These are phyloP conservation scores for Zygogramma bicolorata DNA, from an alignment of 2,888 invertebrate species.

Conservation along the genomic window DNA sequence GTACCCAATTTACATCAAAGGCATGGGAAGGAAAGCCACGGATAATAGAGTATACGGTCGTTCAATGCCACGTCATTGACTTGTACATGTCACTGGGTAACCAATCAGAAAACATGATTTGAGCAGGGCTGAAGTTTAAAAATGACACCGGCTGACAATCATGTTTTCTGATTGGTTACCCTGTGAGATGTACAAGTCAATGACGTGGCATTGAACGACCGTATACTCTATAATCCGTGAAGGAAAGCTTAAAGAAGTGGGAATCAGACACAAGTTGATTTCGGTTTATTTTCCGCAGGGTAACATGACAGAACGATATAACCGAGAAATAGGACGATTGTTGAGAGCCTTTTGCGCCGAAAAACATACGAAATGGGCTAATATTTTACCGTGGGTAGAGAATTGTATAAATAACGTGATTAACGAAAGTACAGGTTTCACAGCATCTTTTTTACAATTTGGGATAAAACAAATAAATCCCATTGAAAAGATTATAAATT, in stretches of 20 bases:
- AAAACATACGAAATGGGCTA: conserved; percentile 30
- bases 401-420: conserved; percentile 23
- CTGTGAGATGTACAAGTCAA: too few species aligned
- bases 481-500: not conserved
- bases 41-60: too few species aligned
- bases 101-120: too few species aligned
- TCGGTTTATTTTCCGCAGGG: not conserved
- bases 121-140: too few species aligned
- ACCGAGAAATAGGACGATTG: conserved; percentile 26
- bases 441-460: conserved; percentile 10
- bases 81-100: too few species aligned
- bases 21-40: too few species aligned
- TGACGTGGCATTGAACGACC: too few species aligned
- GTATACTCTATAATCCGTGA: not conserved
- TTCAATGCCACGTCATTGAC: too few species aligned
- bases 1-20: conserved; percentile 42
- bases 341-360: conserved; percentile 26
- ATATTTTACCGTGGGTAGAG: conserved; percentile 13
- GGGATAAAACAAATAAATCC: not conserved
- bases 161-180: too few species aligned
- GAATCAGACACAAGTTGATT: not conserved
- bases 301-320: not conserved
- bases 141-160: too few species aligned
- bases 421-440: conserved; percentile 18
- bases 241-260: not conserved